Evolutionary conservation across 2,888 invertebrate genomes (phyloP), one percentile per base, ranked within the genome.

Genomic region (Zonitis immaculata): DNA sequence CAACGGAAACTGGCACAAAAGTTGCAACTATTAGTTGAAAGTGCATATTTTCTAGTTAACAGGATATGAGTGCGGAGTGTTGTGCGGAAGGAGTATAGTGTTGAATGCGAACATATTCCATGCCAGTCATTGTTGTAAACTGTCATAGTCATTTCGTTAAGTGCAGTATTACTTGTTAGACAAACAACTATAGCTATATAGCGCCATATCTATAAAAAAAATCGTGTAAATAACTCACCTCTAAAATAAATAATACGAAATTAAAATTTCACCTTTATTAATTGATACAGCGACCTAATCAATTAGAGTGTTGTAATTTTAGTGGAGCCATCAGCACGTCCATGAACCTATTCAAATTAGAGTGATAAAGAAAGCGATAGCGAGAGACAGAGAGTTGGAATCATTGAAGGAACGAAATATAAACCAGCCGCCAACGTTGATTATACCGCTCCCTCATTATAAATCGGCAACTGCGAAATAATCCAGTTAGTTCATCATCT

Each of bases 91-190:
- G 59, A 61, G 58, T 53, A 60, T 58, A 57, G 56, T 59, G 61
- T 63, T 60, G 60, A 63, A 61, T 59, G 61, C 58, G 60, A 58
- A 62, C 60, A 62, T 62, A 62, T 60, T 59, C 56, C 54, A 51
- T 56, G 60, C 60, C 62, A 66, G 64, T 62, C 67, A 68, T 69
- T 70, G 69, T 68, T 62, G 56, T 60, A 61, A 62, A 65, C 61
- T 61, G 69, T 61, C 65, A 64, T 65, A 69, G 70, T 71, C 69
- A 72, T 71, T 68, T 68, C 62, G 66, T 66, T 71, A 71, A 72
- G 72, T 72, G 71, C 69, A 66, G 66, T 64, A 68, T 65, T 65
- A 22, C 56, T 52, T 58, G 62, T 64, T 63, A 63, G 62, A 63
- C 64, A 66, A 67, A 66, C 66, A 67, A 63, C 59, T 57, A 52